Percentiles rank a stretch among this genome's conserved stretches.
phyloP scores from a whole-genome alignment of 2,797 vertebrate species.

The Mycteria americana region DNA sequence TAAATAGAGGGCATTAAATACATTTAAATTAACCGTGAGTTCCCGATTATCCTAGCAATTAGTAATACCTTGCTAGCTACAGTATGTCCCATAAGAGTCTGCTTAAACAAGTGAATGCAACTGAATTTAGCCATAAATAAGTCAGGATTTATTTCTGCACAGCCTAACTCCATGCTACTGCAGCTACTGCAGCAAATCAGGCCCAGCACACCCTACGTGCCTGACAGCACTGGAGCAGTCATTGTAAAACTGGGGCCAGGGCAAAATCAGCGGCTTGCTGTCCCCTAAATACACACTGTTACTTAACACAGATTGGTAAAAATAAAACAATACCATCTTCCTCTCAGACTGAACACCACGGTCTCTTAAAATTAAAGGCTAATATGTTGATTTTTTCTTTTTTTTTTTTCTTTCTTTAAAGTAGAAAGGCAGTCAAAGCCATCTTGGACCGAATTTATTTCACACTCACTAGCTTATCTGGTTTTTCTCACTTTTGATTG shows the following conservation, averaged over 20 bases:
- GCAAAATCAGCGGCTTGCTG: not conserved
- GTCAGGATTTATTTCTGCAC: not conserved
- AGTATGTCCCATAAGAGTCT: not conserved
- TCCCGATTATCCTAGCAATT: constrained; percentile 22
- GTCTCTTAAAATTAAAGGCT: not conserved
- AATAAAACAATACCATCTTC: not conserved
- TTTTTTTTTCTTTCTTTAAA: not conserved
- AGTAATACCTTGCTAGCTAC: not conserved
- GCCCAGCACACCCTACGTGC: not conserved
- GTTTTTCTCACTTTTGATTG: not conserved
- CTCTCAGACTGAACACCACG: not conserved
- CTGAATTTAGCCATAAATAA: constrained; percentile 36
- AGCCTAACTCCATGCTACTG: not conserved
- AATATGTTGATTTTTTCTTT: not conserved
- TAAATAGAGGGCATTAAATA: constrained; percentile 17
- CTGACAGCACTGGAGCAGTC: not conserved
- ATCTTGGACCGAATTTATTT: not conserved
- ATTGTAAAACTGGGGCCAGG: not conserved
- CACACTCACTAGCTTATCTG: not conserved
- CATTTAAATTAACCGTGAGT: constrained; percentile 18
- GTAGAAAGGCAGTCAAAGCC: not conserved
- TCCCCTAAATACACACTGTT: not conserved
- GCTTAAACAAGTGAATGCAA: not conserved
- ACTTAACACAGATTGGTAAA: not conserved
- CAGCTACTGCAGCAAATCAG: not conserved